Percentiles rank a stretch among this genome's conserved stretches.
These are phyloP conservation scores for Triplophysa bombifrons DNA, from an alignment of 2,797 vertebrate species.

Conservation along the genomic window DNA sequence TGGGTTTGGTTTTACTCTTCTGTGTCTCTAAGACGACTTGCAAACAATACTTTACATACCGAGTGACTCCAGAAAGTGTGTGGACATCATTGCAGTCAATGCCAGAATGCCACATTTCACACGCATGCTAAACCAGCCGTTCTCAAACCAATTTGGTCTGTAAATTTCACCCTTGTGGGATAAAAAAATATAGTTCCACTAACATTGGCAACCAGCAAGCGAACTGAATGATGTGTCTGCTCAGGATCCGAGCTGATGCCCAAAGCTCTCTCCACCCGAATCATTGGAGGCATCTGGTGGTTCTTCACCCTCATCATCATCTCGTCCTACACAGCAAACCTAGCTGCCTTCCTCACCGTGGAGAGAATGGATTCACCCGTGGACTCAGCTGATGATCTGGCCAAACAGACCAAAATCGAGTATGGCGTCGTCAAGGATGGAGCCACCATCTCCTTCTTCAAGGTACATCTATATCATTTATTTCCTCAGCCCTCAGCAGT, in stretches of 20 bases:
- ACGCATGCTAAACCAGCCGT: too few species aligned
- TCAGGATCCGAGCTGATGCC: conserved; percentile 98
- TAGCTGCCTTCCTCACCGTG: conserved; percentile 94
- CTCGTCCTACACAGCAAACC: conserved; percentile 96
- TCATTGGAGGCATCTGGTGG: conserved; percentile 99
- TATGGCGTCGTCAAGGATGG: conserved; percentile 96
- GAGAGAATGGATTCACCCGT: conserved; percentile 97
- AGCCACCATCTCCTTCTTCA: conserved; percentile 98
- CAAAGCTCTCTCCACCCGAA: conserved; percentile 96
- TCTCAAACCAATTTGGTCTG: too few species aligned
- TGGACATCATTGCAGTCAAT: too few species aligned
- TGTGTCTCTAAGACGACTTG: too few species aligned
- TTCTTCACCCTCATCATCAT: conserved; percentile 99
- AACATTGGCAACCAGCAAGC: too few species aligned
- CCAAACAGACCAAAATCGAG: conserved; percentile 98
- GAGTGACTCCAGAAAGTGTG: not conserved
- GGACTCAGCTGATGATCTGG: conserved; percentile 95
- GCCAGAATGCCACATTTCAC: too few species aligned
- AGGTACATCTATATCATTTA: conserved; percentile 73
- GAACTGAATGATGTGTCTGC: not conserved
- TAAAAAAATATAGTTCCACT: too few species aligned
- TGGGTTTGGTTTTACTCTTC: too few species aligned
- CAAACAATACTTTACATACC: too few species aligned
- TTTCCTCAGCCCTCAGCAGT: too few species aligned
- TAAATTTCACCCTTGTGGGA: not conserved